Base-by-base conservation (phyloP, 2,113 vertebrate species). In the Montifringilla adamsi region DNA sequence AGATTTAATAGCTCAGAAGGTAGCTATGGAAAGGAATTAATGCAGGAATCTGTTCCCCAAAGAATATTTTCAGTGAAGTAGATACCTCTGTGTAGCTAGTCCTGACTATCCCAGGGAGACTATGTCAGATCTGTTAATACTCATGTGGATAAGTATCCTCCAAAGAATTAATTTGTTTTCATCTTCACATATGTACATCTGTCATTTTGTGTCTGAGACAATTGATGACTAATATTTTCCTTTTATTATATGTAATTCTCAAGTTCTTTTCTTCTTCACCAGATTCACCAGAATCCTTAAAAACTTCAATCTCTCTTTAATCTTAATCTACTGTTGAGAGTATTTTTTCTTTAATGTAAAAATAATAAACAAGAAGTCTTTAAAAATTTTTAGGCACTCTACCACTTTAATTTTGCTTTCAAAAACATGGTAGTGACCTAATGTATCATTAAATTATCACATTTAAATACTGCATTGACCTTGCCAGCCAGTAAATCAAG, bases 371-470 rank as follows among this genome's bases (percentile, higher is more conserved):
- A 83, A 79, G 17, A 92, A 69, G 7, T 10, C 21, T 94, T 56
- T 22, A 23, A 90, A 66, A 52, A 2, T 4, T 11, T 33, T 58
- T 35, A 87, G 22, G 22, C 33, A 46, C 33, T 35, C 60, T 55
- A 66, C 13, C n/a, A 64, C 55, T 91, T 92, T 85, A 82, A 84
- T 87, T 92, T 72, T 52, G 35, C 63, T 83, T 93, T 69, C 31
- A 87, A 59, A 89, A 84, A 47, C 28, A 37, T 44, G 9, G 28
- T 58, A 66, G 46, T 89, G 63, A 90, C 84, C 33, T 60, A 84
- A 89, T 24, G 16, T 67, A 79, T 93, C 37, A 87, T 96, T 96
- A 89, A 86, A 79, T 90, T 70, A 92, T 84, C 37, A 53, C n/a
- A 53, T 79, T 87, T 87, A 95, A 92, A 41, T 87, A 63, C 44